Conservation (phyloP, 37 sponge, comb jelly and placozoan species). For the Eunapius fragilis region DNA sequence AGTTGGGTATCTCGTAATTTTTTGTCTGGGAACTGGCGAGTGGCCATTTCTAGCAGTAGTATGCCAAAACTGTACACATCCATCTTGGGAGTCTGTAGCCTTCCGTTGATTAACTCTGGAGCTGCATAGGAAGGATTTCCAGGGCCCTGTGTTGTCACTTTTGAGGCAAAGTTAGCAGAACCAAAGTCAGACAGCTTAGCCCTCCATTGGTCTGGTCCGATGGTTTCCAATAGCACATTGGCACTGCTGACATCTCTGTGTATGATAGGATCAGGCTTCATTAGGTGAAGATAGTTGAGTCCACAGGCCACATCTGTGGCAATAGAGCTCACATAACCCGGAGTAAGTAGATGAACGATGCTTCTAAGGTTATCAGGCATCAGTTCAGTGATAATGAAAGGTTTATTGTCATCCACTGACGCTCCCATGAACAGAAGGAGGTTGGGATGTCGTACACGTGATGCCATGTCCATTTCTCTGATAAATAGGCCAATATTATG, state of each 20-base stretch:
- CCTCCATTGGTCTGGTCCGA: neutral
- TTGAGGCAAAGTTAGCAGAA: constrained; percentile 56
- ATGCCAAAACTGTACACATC: constrained; percentile 71
- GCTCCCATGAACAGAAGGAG: constrained; percentile 50
- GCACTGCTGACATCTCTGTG: constrained; percentile 73
- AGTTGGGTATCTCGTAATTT: neutral
- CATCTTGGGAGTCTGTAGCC: constrained; percentile 46
- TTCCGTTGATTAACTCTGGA: constrained; percentile 38
- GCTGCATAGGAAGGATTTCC: constrained; percentile 56
- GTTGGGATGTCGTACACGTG: constrained; percentile 54
- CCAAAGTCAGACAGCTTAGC: constrained; percentile 72
- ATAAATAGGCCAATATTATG: constrained; percentile 37
- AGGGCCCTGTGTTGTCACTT: constrained; percentile 10
- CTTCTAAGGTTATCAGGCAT: constrained; percentile 47
- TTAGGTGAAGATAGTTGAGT: constrained; percentile 51
- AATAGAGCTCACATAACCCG: constrained; percentile 1
- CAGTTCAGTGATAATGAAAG: constrained; percentile 52
- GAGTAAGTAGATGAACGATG: constrained; percentile 8
- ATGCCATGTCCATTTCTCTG: constrained; percentile 60
- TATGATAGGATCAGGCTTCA: constrained; percentile 56
- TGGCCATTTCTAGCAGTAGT: constrained; percentile 48
- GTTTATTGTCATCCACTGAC: constrained; percentile 10
- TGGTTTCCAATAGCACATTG: constrained; percentile 43
- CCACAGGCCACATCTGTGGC: constrained; percentile 43
- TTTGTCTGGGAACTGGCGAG: constrained; percentile 37